Base-by-base conservation (phyloP, 2,113 vertebrate species). In the Mola mola region DNA sequence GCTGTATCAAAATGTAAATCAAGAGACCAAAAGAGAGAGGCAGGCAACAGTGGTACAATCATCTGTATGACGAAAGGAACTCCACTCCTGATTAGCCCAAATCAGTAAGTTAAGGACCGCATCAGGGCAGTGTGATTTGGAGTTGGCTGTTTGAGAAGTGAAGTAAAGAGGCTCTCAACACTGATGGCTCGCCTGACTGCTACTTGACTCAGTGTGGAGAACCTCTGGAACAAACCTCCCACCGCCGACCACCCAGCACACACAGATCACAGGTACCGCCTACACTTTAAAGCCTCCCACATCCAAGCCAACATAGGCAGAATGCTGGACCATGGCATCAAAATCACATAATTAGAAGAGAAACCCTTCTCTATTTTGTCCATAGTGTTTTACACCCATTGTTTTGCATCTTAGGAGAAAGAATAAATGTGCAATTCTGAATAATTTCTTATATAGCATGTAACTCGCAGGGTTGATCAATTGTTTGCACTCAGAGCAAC, bases 61-160 rank as follows among this genome's bases (percentile, higher is more conserved):
- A 13, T 24, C 6, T 6, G 42, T 13, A 11, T 10, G 24, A 22
- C 13, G 20, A 15, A 19, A 20, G 16, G 19, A 19, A 19, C n/a
- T 7, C 38, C 59, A 57, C 66, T 71, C 49, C 72, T 81, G 74
- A 83, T 86, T 81, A 86, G 65, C 49, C 46, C 2, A 55, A 84
- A 83, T 83, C 76, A 81, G 81, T 33, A 58, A 72, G 79, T 61
- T 56, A 24, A 71, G 68, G 79, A 58, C 53, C 28, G 71, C 72
- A 53, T 68, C 79, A 57, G n/a, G n/a, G n/a, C n/a, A n/a, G 79
- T 17, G 71, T 77, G 83, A 88, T 82, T n/a, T 86, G 66, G 76
- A 70, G 65, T 62, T 57, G 78, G 68, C 8, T 17, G 21, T 46
- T 16, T 16, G 50, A 79, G 71, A 36, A 51, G 59, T 38, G 67